Conservation (phyloP, 2,888 invertebrate species). For the Torymus tubicola region DNA sequence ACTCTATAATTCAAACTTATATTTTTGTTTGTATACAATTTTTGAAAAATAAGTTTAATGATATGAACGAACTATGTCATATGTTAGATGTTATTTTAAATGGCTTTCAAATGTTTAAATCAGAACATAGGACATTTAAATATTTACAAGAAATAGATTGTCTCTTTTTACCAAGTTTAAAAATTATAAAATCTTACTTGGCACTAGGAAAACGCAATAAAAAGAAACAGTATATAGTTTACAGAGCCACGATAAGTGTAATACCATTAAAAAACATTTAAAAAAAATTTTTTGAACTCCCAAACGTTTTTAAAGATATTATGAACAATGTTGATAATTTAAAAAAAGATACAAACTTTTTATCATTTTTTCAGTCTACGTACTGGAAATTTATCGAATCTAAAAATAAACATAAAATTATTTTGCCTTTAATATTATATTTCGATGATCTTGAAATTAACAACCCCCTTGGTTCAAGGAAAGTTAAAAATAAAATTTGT, state of each 20-base stretch:
- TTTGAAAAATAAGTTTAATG: conserved; percentile 1
- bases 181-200: background rate
- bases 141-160: background rate
- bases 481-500: background rate
- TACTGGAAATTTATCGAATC: background rate
- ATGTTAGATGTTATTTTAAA: background rate
- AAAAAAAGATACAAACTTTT: background rate
- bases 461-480: conserved; percentile 1
- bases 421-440: background rate
- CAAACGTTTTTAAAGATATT: background rate
- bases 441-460: conserved; percentile 19
- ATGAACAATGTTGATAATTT: background rate
- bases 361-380: background rate
- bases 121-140: background rate
- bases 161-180: background rate
- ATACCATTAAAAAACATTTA: background rate
- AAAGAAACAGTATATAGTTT: background rate
- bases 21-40: background rate
- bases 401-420: background rate
- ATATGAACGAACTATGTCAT: background rate
- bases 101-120: background rate
- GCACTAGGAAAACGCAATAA: background rate
- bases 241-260: background rate
- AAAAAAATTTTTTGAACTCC: conserved; percentile 10
- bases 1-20: background rate